A percentile compares a stretch with the other conserved stretches of the same genome.
Evolutionary conservation across 2,797 vertebrate species (phyloP).

Genomic region (Emys orbicularis): DNA sequence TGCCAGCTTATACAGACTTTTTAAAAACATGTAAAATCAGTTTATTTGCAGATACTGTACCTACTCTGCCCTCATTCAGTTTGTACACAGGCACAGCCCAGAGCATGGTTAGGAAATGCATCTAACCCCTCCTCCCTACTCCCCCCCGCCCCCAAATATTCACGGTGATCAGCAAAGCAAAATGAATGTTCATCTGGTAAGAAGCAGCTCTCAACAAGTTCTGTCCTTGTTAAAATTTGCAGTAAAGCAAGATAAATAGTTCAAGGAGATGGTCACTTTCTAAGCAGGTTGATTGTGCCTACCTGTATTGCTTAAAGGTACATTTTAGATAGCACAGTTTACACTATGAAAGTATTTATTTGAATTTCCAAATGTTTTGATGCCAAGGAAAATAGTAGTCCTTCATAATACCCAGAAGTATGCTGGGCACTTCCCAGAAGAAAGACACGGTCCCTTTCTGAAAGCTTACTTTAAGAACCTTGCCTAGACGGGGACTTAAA

Average conservation of each 20-base stretch:
- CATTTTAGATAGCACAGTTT: not conserved
- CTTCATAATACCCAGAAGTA: not conserved
- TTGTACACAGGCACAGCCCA: fast-evolving
- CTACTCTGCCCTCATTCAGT: not conserved
- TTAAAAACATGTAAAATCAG: not conserved
- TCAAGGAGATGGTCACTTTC: fast-evolving
- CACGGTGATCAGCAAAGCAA: fast-evolving
- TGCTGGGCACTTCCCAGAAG: not conserved
- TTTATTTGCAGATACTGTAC: not conserved
- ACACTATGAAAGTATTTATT: not conserved
- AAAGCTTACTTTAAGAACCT: not conserved
- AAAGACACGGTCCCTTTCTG: not conserved
- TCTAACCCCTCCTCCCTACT: not conserved
- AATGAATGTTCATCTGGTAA: fast-evolving
- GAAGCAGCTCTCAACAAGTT: not conserved
- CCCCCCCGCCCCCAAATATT: not conserved
- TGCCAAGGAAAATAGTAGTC: fast-evolving
- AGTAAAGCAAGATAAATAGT: not conserved
- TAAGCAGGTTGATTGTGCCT: not conserved
- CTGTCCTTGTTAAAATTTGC: fast-evolving
- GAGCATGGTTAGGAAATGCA: not conserved
- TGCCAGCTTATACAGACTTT: fast-evolving
- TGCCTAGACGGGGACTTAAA: not conserved
- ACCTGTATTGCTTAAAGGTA: not conserved
- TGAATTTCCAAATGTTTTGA: fast-evolving